Base-by-base conservation (phyloP, 2,113 vertebrate species). In the Orthonyx spaldingii region DNA sequence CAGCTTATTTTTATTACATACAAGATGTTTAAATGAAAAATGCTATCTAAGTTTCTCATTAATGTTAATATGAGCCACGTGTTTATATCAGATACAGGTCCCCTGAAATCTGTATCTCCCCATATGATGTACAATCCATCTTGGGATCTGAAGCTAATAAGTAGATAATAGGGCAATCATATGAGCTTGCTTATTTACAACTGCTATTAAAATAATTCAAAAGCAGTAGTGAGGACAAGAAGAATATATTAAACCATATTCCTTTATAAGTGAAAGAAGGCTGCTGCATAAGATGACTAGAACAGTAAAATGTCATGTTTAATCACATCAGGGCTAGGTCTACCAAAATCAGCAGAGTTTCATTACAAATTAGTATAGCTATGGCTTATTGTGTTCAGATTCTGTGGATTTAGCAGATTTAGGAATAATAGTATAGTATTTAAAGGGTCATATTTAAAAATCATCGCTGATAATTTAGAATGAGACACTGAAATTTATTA, bases 201-300 rank as follows among this genome's bases (percentile, higher is more conserved):
- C 33, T 94, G 42, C 70, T 82, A 96, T 91, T 96, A 96, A 96
- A 94, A 71, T 93, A 72, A 74, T 91, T 89, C 77, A 93, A 72
- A 92, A 94, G 64, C 37, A 92, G 63, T 79, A 89, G 35, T 59
- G 90, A 95, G 56, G 50, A 82, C 46, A 61, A 90, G 78, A 84
- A 80, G 41, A 86, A 94, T 94, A 94, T 86, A 84, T 56, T 72
- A 89, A 94, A 88, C 32, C 23, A 30, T 65, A 56, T 57, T 87
- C 52, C 39, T 92, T 96, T 69, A 42, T 85, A 95, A 56, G 80
- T 84, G 69, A 83, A 92, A 92, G 93, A 68, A 92, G 11, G 15
- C n/a, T 94, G 37, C 74, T 68, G 27, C 68, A 59, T n/a, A 84
- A 64, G 41, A 84, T 84, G 65, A 87, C 84, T 52, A 60, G 84